Conservation (phyloP, 2,888 invertebrate species). For the Aporophyla lueneburgensis region DNA sequence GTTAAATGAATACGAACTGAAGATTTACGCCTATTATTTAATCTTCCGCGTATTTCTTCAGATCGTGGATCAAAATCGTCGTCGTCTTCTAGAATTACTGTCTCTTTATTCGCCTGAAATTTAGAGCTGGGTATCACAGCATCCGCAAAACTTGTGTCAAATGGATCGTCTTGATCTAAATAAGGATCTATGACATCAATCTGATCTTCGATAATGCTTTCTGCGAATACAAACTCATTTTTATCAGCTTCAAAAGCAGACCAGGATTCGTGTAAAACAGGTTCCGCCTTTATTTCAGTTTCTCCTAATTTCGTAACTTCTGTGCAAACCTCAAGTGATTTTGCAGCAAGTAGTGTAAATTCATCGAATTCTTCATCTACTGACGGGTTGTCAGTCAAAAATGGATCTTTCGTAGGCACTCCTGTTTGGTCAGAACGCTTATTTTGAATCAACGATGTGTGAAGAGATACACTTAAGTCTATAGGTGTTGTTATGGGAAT, state of each 20-base stretch:
- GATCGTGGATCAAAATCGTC: slow-evolving; percentile 92
- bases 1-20: slow-evolving; percentile 92
- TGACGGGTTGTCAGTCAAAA: slow-evolving; percentile 54
- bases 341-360: slow-evolving; percentile 94
- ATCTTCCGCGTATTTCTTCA: slow-evolving; percentile 87
- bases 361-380: slow-evolving; percentile 93
- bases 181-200: slow-evolving; percentile 87
- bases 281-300: slow-evolving; percentile 82
- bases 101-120: slow-evolving; percentile 85
- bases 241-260: slow-evolving; percentile 92
- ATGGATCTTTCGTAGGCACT: slow-evolving; percentile 51
- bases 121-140: slow-evolving; percentile 91
- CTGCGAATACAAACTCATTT: slow-evolving; percentile 86
- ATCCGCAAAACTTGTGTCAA: slow-evolving; percentile 96
- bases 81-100: slow-evolving; percentile 85
- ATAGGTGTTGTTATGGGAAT: slow-evolving; percentile 93
- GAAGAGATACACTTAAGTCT: slow-evolving; percentile 93
- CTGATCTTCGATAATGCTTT: slow-evolving; percentile 87
- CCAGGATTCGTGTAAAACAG: slow-evolving; percentile 91
- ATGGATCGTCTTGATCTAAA: slow-evolving; percentile 94
- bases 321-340: slow-evolving; percentile 92
- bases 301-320: slow-evolving; percentile 87
- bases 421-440: slow-evolving; percentile 74
- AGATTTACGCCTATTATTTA: slow-evolving; percentile 87
- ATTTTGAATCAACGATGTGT: slow-evolving; percentile 88